Base-by-base conservation (phyloP, 2,888 invertebrate genomes). In the Macrosoma leucophasiata region DNA sequence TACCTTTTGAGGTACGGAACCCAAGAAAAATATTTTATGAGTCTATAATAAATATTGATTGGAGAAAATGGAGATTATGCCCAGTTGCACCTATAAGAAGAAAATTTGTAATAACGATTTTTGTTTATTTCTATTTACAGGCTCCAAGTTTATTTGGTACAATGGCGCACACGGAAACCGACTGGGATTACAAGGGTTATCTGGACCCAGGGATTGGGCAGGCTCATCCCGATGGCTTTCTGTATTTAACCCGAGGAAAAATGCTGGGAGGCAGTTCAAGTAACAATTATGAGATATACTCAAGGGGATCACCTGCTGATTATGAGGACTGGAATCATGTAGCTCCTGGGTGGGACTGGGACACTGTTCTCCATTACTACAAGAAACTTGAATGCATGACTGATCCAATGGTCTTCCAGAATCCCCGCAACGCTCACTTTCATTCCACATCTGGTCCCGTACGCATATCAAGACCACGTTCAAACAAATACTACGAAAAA, bases 221-320 rank as follows among this genome's bases (percentile, higher is more conserved):
- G 14, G 22, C 45, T 5, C 62, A 62, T 30, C 36, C 41, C 3
- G 43, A 43, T 1, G 43, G 61, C 11, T 37, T 39, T 3, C 19
- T 57, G 12, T 54, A 40, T 20, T 35, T 60, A 48, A 48, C 55
- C 2, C 46, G 56, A 13, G 63, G 63, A 1, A 62, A 60, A 41
- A 53, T 58, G 52, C 48, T 64, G 3, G 63, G 63, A 10, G 63
- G 62, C 2, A 52, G 50, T 1, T 62, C 63, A 0, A 55, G 58
- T 2, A 50, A 41, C 15, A 64, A 64, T 41, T 60, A 53, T 13
- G 53, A 58, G 31, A 34, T 62, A 7, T 62, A 64, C 24, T 32
- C 55, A 3, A 46, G 63, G 27, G 63, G 63, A n/a, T 50, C 48
- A 3, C 56, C 55, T 13, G 50, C 48, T 29, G 63, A 64, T 30